Conservation (phyloP, 64 coral and sea anemone species). For the Cladopsammia gracilis region DNA sequence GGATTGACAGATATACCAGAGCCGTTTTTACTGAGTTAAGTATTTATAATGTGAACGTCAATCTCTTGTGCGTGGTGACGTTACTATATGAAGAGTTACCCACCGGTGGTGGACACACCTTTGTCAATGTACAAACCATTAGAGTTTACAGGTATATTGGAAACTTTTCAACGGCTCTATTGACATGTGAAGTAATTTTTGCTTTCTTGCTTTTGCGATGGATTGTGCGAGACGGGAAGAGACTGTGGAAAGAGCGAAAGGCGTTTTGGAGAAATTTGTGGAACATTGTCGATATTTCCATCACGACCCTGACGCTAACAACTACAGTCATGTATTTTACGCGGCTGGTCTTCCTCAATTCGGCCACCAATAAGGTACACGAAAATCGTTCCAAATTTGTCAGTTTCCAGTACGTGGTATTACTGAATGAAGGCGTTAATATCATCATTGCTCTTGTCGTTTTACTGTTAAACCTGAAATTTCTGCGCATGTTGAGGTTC, state of each 20-base stretch:
- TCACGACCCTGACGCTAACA: slow-evolving; percentile 67
- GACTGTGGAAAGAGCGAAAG: slow-evolving; percentile 60
- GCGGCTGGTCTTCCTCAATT: slow-evolving; percentile 68
- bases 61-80: slow-evolving; percentile 84
- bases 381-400: slow-evolving; percentile 68
- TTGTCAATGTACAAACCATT: slow-evolving; percentile 86
- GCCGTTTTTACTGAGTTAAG: slow-evolving; percentile 88
- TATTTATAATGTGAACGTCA: slow-evolving; percentile 82
- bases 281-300: slow-evolving; percentile 74
- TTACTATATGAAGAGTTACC: slow-evolving; percentile 78
- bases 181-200: slow-evolving; percentile 84
- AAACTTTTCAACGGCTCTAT: slow-evolving; percentile 68
- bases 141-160: slow-evolving; percentile 83
- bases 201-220: slow-evolving; percentile 72
- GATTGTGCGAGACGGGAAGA: slow-evolving; percentile 86
- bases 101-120: slow-evolving; percentile 42
- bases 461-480: slow-evolving; percentile 78
- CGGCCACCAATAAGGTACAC: slow-evolving; percentile 60
- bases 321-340: slow-evolving; percentile 72
- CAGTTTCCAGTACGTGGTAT: slow-evolving; percentile 89
- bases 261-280: slow-evolving; percentile 68
- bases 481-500: slow-evolving; percentile 82
- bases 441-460: slow-evolving; percentile 61
- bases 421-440: slow-evolving; percentile 82
- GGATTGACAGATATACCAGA: slow-evolving; percentile 86